phyloP scores from a whole-genome alignment of 2,888 invertebrate genomes.

The Augiades crinisus region DNA sequence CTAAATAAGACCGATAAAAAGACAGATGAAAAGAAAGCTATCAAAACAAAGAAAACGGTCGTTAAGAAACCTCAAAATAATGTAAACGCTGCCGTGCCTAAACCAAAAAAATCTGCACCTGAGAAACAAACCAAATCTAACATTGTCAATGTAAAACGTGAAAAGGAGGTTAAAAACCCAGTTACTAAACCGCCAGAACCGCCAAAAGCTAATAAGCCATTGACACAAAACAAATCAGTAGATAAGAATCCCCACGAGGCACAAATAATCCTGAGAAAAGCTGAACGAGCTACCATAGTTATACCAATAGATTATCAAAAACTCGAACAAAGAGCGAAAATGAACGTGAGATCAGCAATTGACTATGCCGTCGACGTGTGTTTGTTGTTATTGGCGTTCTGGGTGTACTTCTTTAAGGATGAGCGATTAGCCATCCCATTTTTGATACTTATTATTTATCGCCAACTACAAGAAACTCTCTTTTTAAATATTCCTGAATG shows the following conservation, averaged over 20 bases:
- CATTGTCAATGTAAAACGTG: slow-evolving; percentile 21
- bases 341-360: slow-evolving; percentile 85
- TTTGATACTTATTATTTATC: slow-evolving; percentile 87
- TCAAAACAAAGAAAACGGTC: slow-evolving; percentile 37
- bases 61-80: slow-evolving; percentile 43
- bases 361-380: slow-evolving; percentile 89
- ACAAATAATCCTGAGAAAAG: slow-evolving; percentile 60
- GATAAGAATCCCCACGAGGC: slow-evolving; percentile 44
- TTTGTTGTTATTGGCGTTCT: slow-evolving; percentile 88
- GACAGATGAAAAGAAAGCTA: slow-evolving; percentile 35
- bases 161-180: slow-evolving; percentile 27
- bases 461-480: slow-evolving; percentile 87
- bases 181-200: slow-evolving; percentile 1
- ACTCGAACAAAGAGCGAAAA: slow-evolving; percentile 83
- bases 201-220: slow-evolving; percentile 33
- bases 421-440: slow-evolving; percentile 91
- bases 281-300: slow-evolving; percentile 70
- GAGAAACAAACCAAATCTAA: slow-evolving; percentile 35
- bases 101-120: slow-evolving; percentile 33
- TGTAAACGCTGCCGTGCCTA: slow-evolving; percentile 36
- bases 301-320: slow-evolving; percentile 78
- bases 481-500: slow-evolving; percentile 81
- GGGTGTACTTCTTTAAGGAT: slow-evolving; percentile 91
- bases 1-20: slow-evolving; percentile 46
- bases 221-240: slow-evolving; percentile 28